These are phyloP conservation scores for Phenganax subtilis DNA, from an alignment of 92 coral and sea anemone genomes.

Conservation along the genomic window DNA sequence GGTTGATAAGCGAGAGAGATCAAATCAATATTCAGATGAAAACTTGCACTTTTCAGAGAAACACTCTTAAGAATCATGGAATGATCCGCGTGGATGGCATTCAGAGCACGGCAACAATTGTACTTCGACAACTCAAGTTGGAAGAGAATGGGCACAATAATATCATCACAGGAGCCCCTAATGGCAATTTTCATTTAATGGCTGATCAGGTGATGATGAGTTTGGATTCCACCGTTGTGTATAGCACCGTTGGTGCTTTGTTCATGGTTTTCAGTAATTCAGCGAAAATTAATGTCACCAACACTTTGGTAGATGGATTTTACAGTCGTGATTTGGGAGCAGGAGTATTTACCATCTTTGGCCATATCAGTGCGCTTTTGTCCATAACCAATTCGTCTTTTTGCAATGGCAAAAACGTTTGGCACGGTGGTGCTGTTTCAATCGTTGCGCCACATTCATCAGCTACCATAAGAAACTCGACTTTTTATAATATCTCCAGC, in stretches of 20 bases:
- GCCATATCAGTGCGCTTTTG: slow-evolving; percentile 7
- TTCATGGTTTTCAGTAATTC: slow-evolving; percentile 6
- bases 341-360: slow-evolving; percentile 9
- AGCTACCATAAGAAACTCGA: slow-evolving; percentile 4
- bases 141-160: slow-evolving; percentile 13
- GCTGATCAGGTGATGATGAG: too few species aligned
- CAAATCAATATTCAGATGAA: slow-evolving; percentile 26
- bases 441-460: slow-evolving; percentile 1
- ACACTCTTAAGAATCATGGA: too few species aligned
- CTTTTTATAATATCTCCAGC: slow-evolving; percentile 1
- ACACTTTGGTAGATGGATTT: background rate
- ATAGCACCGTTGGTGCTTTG: slow-evolving; percentile 1
- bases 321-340: slow-evolving; percentile 2
- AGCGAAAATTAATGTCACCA: background rate
- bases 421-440: slow-evolving; percentile 34
- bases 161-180: slow-evolving; percentile 9
- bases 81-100: background rate
- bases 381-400: slow-evolving; percentile 21
- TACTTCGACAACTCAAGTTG: background rate
- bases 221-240: too few species aligned
- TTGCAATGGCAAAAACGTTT: background rate
- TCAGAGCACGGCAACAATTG: slow-evolving; percentile 12
- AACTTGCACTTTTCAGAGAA: slow-evolving; percentile 27
- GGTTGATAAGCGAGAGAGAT: background rate
- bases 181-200: slow-evolving; percentile 12